Conservation (phyloP, 2,888 invertebrate genomes). For the Conistra vaccinii region DNA sequence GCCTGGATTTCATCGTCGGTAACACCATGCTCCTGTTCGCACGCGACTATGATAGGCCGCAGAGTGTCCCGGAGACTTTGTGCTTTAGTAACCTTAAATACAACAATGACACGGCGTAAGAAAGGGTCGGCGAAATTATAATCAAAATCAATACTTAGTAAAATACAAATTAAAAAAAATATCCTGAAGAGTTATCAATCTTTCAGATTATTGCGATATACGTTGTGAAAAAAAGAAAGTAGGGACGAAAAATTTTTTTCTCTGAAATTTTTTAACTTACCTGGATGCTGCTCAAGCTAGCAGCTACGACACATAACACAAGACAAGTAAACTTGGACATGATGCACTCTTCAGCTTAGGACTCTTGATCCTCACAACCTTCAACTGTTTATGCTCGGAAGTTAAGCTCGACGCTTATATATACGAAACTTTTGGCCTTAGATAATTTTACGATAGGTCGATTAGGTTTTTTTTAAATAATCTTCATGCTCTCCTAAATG, state of each 20-base stretch:
- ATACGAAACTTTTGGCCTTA: not conserved
- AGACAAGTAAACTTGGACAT: slow-evolving; percentile 44
- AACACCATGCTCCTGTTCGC: slow-evolving; percentile 43
- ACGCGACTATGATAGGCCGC: slow-evolving; percentile 39
- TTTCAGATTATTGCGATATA: no score
- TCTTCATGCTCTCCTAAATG: not conserved
- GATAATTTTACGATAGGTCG: slow-evolving; percentile 1
- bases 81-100: slow-evolving; percentile 48
- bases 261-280: slow-evolving; percentile 25
- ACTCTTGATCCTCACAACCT: slow-evolving; percentile 20
- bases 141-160: not conserved
- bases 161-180: not conserved
- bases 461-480: not conserved
- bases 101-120: not conserved
- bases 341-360: slow-evolving; percentile 15
- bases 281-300: slow-evolving; percentile 25
- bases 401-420: slow-evolving; percentile 21
- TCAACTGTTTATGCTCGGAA: slow-evolving; percentile 21
- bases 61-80: slow-evolving; percentile 27
- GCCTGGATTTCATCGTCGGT: slow-evolving; percentile 41
- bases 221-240: not conserved
- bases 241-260: no score
- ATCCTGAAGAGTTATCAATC: no score
- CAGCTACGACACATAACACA: slow-evolving; percentile 38
- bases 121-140: not conserved